These are phyloP conservation scores for Neogale vison DNA, from an alignment of 2,113 vertebrate species.

Conservation along the genomic window DNA sequence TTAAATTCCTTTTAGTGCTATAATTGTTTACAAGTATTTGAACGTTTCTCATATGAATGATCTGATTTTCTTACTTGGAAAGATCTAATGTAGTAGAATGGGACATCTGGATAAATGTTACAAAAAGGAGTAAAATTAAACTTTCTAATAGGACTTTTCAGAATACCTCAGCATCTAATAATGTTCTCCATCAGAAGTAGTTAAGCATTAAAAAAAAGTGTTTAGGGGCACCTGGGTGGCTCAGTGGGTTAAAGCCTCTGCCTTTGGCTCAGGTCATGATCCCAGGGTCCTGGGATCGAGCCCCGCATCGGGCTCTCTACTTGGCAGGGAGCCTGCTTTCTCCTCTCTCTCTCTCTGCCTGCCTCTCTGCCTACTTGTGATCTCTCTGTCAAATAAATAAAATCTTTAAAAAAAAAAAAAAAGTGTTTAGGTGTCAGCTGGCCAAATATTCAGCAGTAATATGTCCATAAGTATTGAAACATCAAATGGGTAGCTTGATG, in stretches of 20 bases:
- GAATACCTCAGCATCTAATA: not conserved
- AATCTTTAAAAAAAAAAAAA: not conserved
- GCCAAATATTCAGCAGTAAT: not conserved
- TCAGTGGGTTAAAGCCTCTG: too few species aligned
- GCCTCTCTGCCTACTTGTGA: too few species aligned
- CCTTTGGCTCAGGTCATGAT: too few species aligned
- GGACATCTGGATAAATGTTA: not conserved
- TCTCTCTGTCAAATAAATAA: too few species aligned
- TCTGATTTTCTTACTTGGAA: not conserved
- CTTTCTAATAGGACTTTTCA: not conserved
- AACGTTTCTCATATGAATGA: not conserved
- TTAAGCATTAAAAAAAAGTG: not conserved
- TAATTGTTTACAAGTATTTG: not conserved
- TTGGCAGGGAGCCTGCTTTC: too few species aligned
- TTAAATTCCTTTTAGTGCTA: not conserved
- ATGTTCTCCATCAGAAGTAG: not conserved
- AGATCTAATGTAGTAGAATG: not conserved
- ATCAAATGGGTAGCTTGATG: not conserved
- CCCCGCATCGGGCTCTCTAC: too few species aligned
- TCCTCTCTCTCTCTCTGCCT: too few species aligned
- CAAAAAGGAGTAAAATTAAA: not conserved
- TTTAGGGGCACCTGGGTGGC: too few species aligned
- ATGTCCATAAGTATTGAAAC: not conserved
- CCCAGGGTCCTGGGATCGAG: too few species aligned
- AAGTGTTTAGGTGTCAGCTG: not conserved